Base-by-base conservation (phyloP, 2,888 invertebrate genomes). In the Coenonympha arcania region DNA sequence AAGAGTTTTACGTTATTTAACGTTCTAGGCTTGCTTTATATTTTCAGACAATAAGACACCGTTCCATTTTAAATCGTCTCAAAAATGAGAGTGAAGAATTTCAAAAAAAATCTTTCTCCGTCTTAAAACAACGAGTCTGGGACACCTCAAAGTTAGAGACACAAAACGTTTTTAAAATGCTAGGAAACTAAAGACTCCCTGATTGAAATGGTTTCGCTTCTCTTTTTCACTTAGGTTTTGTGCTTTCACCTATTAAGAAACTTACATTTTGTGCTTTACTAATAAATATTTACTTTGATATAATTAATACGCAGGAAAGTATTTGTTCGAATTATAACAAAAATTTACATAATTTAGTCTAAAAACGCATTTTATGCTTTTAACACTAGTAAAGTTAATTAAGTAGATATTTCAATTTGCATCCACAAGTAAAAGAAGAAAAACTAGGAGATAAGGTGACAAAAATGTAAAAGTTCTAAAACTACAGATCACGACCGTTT, bases 41-140 rank as follows among this genome's bases (percentile, higher is more conserved):
- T 41, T 30, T 41, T 28, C 41, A 43, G 20, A 43, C 30, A 31
- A 37, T 37, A 13, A 22, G 24, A 15, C 39, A 24, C 13, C 13
- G 20, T 43, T 33, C 13, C 43, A 22, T 43, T 43, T 43, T 43
- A 33, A 43, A 43, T 22, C 19, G 43, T 11, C 31, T 43, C 42
- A 13, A 31, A 43, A 31, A 43, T 9, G 30, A 22, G 33, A 43
- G 15, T 11, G 43, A 31, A 18, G 20, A 11, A 15, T n/a, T 28
- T 41, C 28, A 11, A 8, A 43, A 20, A 31, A 41, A 33, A 15
- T 31, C 31, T 43, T 31, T 20, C 31, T 2, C 31, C 43, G 31
- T 13, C 19, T 22, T 13, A 15, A 31, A 43, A 31, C 31, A 31
- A 31, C 20, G 20, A 31, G 6, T 22, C 11, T 15, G 20, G 42